Evolutionary conservation across 2,113 vertebrate genomes (phyloP), one percentile per base, ranked within the genome.

Genomic region (Pipra filicauda): DNA sequence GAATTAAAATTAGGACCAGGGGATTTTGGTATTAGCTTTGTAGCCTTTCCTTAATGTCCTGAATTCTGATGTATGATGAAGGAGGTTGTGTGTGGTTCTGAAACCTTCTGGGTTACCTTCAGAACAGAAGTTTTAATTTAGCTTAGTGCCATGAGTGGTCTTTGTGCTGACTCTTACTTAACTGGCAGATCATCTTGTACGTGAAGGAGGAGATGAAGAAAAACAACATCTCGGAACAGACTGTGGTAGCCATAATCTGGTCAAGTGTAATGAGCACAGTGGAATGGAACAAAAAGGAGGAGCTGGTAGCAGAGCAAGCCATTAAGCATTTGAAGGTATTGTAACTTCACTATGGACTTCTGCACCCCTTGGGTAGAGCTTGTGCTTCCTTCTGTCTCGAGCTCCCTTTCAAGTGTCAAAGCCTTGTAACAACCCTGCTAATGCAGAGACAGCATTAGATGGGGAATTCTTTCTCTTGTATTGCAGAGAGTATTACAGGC

Each of bases 211-310:
- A 99, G 97, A 99, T 99, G 99, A 99, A 99, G 88, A 99, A 99
- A 96, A 98, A 98, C 67, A 98, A 98, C 98, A 99, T 99, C 97
- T 99, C 99, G 0, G 99, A 99, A 95, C 99, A 99, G 94, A 98
- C 98, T 13, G 99, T 99, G 97, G 99, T 99, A 52, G 89, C 98
- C 91, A 99, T 99, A 87, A 98, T 99, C 85, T 99, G 99, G 99
- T 99, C 98, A 59, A 99, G 99, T 71, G 98, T 99, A 37, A 99
- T 99, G 99, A 99, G 99, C 97, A 99, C 97, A 0, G 99, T 99
- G 77, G 99, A 99, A 88, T 99, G 99, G 99, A 99, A 99, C 98
- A 99, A 99, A 98, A 99, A 99, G 73, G 99, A 99, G 96, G 99
- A 99, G 98, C 98, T 99, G 94, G 99, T 99, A 97, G 99, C 99